phyloP scores from a whole-genome alignment of 2,888 invertebrate genomes.

The Melipona beecheii region DNA sequence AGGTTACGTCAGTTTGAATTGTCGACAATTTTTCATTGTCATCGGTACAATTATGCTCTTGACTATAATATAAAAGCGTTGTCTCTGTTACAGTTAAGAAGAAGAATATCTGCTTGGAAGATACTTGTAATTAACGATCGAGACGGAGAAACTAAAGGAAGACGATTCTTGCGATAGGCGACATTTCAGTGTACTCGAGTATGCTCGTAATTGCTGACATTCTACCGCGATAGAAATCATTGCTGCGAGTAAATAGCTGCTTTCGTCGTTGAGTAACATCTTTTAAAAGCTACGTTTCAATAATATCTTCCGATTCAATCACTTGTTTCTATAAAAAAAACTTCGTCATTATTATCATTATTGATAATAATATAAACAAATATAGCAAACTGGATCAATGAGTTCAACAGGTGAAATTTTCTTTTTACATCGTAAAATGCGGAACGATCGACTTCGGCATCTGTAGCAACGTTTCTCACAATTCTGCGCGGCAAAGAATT shows the following conservation, averaged over 20 bases:
- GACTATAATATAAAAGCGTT: not conserved
- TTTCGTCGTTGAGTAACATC: not conserved
- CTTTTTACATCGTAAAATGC: not conserved
- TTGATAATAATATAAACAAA: too few relatives aligned
- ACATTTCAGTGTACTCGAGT: not conserved
- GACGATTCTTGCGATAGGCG: not conserved
- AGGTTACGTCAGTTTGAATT: too few relatives aligned
- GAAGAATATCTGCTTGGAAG: not conserved
- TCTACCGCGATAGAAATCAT: not conserved
- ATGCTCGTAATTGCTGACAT: not conserved
- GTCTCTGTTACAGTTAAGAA: not conserved
- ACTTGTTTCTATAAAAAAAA: too few relatives aligned
- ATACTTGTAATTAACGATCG: not conserved
- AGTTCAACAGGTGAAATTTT: not conserved
- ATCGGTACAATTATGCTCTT: too few relatives aligned
- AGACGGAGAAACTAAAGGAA: not conserved
- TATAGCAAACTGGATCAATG: too few relatives aligned
- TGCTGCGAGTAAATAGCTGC: not conserved
- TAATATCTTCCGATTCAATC: too few relatives aligned
- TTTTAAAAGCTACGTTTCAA: not conserved
- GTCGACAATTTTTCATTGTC: too few relatives aligned
- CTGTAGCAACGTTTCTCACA: slow-evolving; percentile 1
- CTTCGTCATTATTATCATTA: too few relatives aligned
- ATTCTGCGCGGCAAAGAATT: not conserved
- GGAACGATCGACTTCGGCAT: not conserved